A percentile compares a stretch with the other conserved stretches of the same genome.
These are phyloP conservation scores for Adela reaumurella DNA, from an alignment of 2,888 invertebrate species.

Conservation along the genomic window DNA sequence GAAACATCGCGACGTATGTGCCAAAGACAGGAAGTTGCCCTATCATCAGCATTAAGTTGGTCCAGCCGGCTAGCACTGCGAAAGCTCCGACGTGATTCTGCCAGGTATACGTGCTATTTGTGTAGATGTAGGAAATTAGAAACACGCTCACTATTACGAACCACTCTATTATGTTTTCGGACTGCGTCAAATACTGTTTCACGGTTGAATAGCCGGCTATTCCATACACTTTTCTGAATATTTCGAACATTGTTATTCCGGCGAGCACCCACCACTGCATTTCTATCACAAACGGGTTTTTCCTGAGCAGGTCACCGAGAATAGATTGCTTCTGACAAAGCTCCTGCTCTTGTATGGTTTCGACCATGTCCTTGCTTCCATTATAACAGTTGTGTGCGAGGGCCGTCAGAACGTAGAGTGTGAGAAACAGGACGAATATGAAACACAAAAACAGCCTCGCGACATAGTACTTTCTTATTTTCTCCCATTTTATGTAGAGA, in stretches of 20 bases:
- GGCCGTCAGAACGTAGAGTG: slow-evolving; percentile 76
- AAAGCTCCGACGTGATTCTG: slow-evolving; percentile 86
- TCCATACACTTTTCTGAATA: slow-evolving; percentile 75
- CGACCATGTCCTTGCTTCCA: slow-evolving; percentile 72
- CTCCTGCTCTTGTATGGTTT: slow-evolving; percentile 67
- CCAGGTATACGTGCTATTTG: slow-evolving; percentile 71
- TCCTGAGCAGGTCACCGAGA: slow-evolving; percentile 69
- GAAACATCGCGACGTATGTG: slow-evolving; percentile 88
- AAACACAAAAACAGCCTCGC: slow-evolving; percentile 75
- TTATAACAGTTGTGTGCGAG: slow-evolving; percentile 84
- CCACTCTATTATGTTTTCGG: slow-evolving; percentile 86
- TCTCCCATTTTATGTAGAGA: slow-evolving; percentile 85
- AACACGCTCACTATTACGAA: slow-evolving; percentile 82
- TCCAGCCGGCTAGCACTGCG: slow-evolving; percentile 83
- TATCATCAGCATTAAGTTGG: slow-evolving; percentile 87
- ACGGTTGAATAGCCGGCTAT: slow-evolving; percentile 78
- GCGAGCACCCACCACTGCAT: slow-evolving; percentile 82
- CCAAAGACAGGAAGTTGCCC: slow-evolving; percentile 86
- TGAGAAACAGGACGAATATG: slow-evolving; percentile 76
- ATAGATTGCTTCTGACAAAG: slow-evolving; percentile 76
- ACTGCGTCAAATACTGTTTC: slow-evolving; percentile 77
- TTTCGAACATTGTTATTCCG: slow-evolving; percentile 75
- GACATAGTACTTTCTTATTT: slow-evolving; percentile 83
- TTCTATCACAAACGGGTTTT: slow-evolving; percentile 73
- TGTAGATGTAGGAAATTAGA: slow-evolving; percentile 77